Evolutionary conservation across 2,797 vertebrate genomes (phyloP), one percentile per base, ranked within the genome.

Genomic region (Alfaro cultratus): DNA sequence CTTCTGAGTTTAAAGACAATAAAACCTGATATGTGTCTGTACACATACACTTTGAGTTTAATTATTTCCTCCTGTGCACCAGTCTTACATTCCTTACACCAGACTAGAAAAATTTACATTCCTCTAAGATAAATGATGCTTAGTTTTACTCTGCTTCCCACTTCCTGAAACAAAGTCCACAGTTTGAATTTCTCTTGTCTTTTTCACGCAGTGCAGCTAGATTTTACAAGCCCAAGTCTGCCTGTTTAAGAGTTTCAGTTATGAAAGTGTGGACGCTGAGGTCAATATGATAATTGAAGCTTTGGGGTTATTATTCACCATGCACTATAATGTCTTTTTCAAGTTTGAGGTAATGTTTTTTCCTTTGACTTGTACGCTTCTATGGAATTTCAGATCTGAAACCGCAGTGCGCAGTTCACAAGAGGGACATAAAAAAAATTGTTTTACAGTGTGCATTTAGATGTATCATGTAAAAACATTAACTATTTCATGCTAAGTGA

Each of bases 241-340:
- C 88, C 85, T 89, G 86, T 94, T 88, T 86, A 91, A 91, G 45
- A 43, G 55, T 47, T 64, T n/a, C 7, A 49, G 23, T 70, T 47
- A 79, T 74, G 34, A 78, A 85, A 82, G 88, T 82, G 72, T 34
- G 78, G 85, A 86, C 83, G 74, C 80, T 46, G 73, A 91, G 91
- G 92, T 92, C 91, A 91, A 87, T 85, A 77, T 88, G 90, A 92
- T 93, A 91, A 94, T 86, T 86, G 82, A 86, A 83, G 85, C 84
- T 87, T 2, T 79, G 88, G 84, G 90, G 68, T 83, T 89, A 86
- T 87, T 89, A 86, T 82, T 89, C 80, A 82, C 68, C 51, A 9
- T 76, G 80, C 62, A 68, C 75, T 31, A 64, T 78, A 82, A 75
- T 68, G 86, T 78, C 62, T 23, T 49, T 84, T 88, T 86, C 79